Percentiles rank a stretch among this genome's conserved stretches.
Evolutionary conservation across 2,113 vertebrate genomes (phyloP).

Genomic region (Dasypus novemcinctus): DNA sequence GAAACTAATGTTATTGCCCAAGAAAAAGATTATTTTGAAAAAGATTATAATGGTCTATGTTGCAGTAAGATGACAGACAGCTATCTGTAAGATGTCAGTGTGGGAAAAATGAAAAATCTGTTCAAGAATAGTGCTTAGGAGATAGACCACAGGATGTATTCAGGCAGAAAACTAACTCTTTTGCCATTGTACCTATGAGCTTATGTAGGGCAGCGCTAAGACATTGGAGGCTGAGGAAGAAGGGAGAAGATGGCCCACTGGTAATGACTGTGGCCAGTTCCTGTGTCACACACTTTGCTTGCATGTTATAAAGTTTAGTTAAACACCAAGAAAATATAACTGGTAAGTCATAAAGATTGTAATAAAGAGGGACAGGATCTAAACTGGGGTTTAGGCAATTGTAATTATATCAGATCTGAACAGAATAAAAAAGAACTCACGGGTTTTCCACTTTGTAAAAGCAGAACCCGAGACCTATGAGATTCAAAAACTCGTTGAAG

Average conservation of each 20-base stretch:
- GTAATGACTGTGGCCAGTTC: neutral
- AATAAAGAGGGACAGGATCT: neutral
- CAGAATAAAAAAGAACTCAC: neutral
- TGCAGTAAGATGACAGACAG: neutral
- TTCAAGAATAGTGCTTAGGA: neutral
- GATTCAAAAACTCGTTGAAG: neutral
- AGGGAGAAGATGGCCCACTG: neutral
- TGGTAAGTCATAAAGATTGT: too few relatives aligned
- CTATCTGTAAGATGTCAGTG: conserved; percentile 33
- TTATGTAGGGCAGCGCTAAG: neutral
- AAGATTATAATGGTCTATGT: conserved; percentile 29
- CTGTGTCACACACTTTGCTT: neutral
- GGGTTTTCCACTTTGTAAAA: neutral
- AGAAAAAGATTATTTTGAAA: conserved; percentile 56
- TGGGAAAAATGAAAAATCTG: conserved; percentile 33
- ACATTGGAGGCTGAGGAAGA: neutral
- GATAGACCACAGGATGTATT: neutral
- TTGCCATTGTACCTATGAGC: neutral
- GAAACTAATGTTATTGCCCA: conserved; percentile 52
- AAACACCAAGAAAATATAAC: neutral
- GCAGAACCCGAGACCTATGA: neutral
- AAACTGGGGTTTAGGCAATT: neutral
- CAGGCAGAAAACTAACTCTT: neutral
- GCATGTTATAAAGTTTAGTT: neutral
- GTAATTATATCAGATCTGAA: neutral